Conservation (phyloP, 2,797 vertebrate species). For the Limosa lapponica region DNA sequence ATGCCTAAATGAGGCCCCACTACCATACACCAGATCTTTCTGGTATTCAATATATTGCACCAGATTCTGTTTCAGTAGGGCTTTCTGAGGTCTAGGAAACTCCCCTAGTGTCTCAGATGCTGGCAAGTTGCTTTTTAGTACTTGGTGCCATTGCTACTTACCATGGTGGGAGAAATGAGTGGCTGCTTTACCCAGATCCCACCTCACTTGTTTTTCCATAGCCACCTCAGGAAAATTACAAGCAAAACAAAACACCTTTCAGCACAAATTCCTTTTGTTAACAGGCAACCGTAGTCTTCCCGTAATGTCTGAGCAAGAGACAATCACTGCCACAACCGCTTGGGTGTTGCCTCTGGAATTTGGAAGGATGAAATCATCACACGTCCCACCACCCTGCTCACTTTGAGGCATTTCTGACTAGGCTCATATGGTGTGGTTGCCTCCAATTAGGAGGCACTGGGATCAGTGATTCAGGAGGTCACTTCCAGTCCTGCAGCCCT, state of each 20-base stretch:
- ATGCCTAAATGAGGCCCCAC: neutral
- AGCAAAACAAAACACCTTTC: slow-evolving; percentile 3
- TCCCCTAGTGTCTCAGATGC: neutral
- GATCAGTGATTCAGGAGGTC: slow-evolving; percentile 61
- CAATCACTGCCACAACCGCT: neutral
- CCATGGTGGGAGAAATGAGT: neutral
- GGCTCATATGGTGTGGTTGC: slow-evolving; percentile 18
- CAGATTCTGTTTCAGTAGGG: neutral
- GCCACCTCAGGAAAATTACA: neutral
- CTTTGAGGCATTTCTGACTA: slow-evolving; percentile 51
- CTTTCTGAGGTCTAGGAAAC: neutral
- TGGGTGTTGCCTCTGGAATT: slow-evolving; percentile 32
- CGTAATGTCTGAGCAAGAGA: neutral
- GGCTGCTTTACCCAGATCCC: neutral
- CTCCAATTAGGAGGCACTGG: slow-evolving; percentile 18
- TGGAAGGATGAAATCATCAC: slow-evolving; percentile 53
- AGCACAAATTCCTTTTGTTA: neutral
- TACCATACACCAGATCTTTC: neutral
- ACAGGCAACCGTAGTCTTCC: neutral
- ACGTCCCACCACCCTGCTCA: neutral
- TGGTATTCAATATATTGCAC: neutral
- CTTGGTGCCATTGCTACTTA: neutral
- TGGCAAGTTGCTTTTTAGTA: neutral
- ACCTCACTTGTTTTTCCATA: neutral
- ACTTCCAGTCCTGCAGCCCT: slow-evolving; percentile 14